Conservation (phyloP, 1,140 invertebrate genomes). For the Aphaenogaster ashmeadi region DNA sequence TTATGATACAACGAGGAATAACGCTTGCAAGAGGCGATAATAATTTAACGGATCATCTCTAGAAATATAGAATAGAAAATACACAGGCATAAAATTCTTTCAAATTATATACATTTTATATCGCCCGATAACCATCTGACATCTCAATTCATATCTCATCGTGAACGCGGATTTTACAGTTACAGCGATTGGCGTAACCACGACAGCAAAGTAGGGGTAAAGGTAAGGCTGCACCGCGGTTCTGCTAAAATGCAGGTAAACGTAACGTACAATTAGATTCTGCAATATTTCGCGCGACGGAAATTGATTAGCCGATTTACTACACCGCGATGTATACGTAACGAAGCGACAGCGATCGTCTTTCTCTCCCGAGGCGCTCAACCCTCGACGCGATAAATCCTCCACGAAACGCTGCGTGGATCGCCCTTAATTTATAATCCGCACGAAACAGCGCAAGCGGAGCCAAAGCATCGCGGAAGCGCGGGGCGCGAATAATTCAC, state of each 20-base stretch:
- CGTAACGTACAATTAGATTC: constrained; percentile 8
- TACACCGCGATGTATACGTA: neutral
- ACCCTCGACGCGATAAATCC: neutral
- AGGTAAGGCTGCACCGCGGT: too few relatives aligned
- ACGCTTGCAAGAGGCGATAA: neutral
- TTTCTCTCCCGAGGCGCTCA: neutral
- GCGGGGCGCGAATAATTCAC: constrained; percentile 21
- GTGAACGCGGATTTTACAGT: constrained; percentile 13
- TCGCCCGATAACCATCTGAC: constrained; percentile 15
- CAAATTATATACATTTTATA: constrained; percentile 27
- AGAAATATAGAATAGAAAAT: neutral
- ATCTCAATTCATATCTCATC: neutral
- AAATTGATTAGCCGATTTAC: constrained; percentile 24
- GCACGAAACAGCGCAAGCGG: neutral
- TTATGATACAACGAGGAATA: neutral
- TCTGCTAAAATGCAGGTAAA: neutral
- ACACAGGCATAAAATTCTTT: neutral
- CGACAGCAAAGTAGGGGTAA: neutral
- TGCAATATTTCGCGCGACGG: neutral
- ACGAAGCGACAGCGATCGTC: constrained; percentile 11
- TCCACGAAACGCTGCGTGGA: constrained; percentile 29
- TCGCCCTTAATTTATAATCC: constrained; percentile 44
- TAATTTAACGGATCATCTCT: constrained; percentile 39
- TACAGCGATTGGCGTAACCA: neutral
- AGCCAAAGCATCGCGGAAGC: constrained; percentile 26